phyloP scores from a whole-genome alignment of 2,113 vertebrate genomes.

The Nestor notabilis region DNA sequence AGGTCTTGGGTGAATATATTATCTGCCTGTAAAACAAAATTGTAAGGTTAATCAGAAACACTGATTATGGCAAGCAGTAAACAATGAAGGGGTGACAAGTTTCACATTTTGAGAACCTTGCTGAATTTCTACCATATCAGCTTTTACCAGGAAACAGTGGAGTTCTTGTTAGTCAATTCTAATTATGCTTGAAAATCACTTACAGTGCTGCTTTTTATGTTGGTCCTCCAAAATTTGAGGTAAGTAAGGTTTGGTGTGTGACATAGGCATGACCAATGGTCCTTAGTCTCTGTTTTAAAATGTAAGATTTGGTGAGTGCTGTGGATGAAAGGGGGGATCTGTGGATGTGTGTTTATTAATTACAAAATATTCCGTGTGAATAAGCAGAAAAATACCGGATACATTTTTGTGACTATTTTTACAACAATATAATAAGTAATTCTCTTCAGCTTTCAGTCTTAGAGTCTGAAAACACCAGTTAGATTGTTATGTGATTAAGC shows the following conservation, averaged over 20 bases:
- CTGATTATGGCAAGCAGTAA: not conserved
- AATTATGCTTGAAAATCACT: not conserved
- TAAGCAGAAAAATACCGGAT: not conserved
- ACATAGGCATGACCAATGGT: not conserved
- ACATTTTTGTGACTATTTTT: not conserved
- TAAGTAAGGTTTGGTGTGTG: not conserved
- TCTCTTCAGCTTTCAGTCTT: not conserved
- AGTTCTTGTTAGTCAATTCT: not conserved
- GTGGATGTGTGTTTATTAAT: not conserved
- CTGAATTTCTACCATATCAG: not conserved
- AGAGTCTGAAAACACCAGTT: not conserved
- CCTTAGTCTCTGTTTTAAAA: not conserved
- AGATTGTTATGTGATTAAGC: not conserved
- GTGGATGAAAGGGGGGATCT: not conserved
- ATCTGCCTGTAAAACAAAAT: not conserved
- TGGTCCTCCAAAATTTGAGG: not conserved
- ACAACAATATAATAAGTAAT: not conserved
- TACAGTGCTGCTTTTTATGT: not conserved
- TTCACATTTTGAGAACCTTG: not conserved
- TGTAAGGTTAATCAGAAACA: not conserved
- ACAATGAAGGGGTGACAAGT: rapidly evolving
- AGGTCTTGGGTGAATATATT: not conserved
- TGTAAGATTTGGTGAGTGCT: not conserved
- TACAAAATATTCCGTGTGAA: not conserved
- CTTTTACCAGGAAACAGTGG: not conserved